These are phyloP conservation scores for Philhelius pedissequus DNA, from an alignment of 2,888 invertebrate species.

Conservation along the genomic window DNA sequence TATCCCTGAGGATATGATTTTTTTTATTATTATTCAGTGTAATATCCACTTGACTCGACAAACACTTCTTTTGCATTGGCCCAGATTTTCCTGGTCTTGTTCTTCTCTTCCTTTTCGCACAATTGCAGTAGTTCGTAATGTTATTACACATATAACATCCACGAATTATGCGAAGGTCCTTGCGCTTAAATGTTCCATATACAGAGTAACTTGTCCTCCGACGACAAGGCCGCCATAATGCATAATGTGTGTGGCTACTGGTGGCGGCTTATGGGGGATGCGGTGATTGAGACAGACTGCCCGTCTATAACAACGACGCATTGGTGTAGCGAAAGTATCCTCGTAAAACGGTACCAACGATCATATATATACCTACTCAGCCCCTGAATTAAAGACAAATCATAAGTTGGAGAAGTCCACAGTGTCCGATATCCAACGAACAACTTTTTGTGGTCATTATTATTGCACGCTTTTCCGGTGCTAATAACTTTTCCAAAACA, in stretches of 20 bases:
- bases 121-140: constrained; percentile 23
- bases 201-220: neutral
- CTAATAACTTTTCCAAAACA: constrained; percentile 66
- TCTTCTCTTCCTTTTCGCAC: neutral
- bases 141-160: constrained; percentile 46
- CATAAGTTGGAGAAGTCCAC: neutral
- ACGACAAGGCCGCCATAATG: constrained; percentile 1
- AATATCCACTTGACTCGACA: constrained; percentile 62
- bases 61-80: neutral
- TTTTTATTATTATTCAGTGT: constrained; percentile 49
- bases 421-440: neutral
- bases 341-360: constrained; percentile 58
- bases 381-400: neutral
- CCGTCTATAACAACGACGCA: neutral
- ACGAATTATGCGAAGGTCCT: constrained; percentile 34
- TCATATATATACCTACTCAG: neutral
- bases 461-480: constrained; percentile 63
- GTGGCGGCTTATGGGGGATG: neutral
- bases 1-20: constrained; percentile 39
- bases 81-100: neutral
- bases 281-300: neutral
- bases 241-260: neutral
- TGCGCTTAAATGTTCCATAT: constrained; percentile 28
- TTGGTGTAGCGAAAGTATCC: constrained; percentile 48
- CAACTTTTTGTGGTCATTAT: constrained; percentile 65